Conservation (phyloP, 1,140 invertebrate species). For the Lordiphosa stackelbergi region DNA sequence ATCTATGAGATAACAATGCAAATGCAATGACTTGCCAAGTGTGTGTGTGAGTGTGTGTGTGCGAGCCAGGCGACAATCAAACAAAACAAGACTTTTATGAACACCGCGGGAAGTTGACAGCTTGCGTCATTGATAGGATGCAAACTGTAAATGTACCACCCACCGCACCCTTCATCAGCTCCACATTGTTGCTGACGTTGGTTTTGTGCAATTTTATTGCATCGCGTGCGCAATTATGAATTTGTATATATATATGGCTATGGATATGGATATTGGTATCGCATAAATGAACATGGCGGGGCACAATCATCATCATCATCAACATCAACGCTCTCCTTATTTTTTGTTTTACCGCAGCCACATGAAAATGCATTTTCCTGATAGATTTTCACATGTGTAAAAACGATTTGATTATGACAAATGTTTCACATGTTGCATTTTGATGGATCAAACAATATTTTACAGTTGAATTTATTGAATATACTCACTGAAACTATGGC, state of each 20-base stretch:
- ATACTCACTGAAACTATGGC: too few relatives aligned
- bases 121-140: conserved; percentile 72
- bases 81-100: conserved; percentile 73
- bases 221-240: conserved; percentile 71
- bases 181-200: conserved; percentile 3
- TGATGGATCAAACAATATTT: background rate
- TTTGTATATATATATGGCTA: conserved; percentile 20
- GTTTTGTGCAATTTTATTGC: conserved; percentile 58
- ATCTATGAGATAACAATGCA: conserved; percentile 71
- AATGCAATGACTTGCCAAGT: conserved; percentile 53
- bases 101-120: conserved; percentile 74
- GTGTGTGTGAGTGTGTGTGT: conserved; percentile 12
- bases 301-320: conserved; percentile 23
- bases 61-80: conserved; percentile 52
- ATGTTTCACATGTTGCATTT: conserved; percentile 38
- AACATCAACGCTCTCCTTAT: conserved; percentile 4
- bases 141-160: conserved; percentile 36
- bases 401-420: conserved; percentile 44
- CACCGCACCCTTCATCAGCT: background rate
- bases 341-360: background rate
- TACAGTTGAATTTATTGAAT: too few relatives aligned
- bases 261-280: conserved; percentile 51
- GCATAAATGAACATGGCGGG: conserved; percentile 33
- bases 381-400: conserved; percentile 27
- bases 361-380: conserved; percentile 19